Percentiles rank a stretch among this genome's conserved stretches.
phyloP scores from a whole-genome alignment of 2,797 vertebrate genomes.

The Ctenosaura bakeri region DNA sequence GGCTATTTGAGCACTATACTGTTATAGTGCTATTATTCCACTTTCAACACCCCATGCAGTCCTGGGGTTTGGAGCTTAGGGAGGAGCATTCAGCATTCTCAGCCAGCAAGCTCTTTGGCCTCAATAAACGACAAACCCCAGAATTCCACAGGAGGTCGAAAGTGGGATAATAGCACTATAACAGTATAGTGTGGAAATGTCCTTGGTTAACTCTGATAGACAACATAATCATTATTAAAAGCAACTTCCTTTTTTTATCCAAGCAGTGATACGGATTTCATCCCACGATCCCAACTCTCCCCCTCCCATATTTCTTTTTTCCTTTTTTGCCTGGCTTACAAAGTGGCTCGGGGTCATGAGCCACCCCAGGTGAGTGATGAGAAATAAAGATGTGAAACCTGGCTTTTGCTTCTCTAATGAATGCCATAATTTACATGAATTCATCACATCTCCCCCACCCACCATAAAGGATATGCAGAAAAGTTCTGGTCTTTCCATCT shows the following conservation, averaged over 20 bases:
- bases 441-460: constrained; percentile 44
- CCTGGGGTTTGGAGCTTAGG: no score
- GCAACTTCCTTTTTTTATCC: background rate
- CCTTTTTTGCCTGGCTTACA: background rate
- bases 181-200: no score
- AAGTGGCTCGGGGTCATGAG: background rate
- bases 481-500: constrained; percentile 55
- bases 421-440: constrained; percentile 38
- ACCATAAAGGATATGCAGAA: constrained; percentile 41
- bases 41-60: no score
- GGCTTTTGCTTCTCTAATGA: constrained; percentile 40
- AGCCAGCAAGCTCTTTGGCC: no score
- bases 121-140: no score
- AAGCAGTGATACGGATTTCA: background rate
- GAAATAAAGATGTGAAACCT: constrained; percentile 24
- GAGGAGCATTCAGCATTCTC: no score
- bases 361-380: background rate
- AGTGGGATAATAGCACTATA: no score
- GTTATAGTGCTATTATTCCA: no score
- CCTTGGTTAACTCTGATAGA: no score
- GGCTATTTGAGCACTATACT: no score
- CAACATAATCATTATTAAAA: background rate
- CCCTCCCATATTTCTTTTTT: background rate
- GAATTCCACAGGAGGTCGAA: no score
- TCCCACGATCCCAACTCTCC: background rate